phyloP scores from a whole-genome alignment of 2,113 vertebrate genomes.

The Zosterops japonicus region DNA sequence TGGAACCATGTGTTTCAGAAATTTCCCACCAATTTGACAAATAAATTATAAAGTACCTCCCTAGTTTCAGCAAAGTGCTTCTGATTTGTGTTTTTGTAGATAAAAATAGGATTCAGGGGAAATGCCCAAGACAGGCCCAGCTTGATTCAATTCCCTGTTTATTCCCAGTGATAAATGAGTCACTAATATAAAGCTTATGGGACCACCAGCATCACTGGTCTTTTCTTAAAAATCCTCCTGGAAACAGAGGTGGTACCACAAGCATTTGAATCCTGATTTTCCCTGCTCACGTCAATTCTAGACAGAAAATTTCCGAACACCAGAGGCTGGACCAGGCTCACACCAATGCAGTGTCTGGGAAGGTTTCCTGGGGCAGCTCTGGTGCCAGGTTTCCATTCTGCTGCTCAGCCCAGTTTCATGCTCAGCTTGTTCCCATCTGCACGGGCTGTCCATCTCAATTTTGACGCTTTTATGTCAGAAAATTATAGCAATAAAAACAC shows the following conservation, averaged over 20 bases:
- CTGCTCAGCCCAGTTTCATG: not conserved
- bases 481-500: not conserved
- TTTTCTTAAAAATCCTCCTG: not conserved
- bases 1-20: not conserved
- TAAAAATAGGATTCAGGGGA: slow-evolving; percentile 34
- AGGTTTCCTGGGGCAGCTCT: not conserved
- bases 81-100: slow-evolving; percentile 3
- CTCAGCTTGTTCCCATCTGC: not conserved
- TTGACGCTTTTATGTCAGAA: not conserved
- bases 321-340: not conserved
- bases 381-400: not conserved
- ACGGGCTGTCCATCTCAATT: not conserved
- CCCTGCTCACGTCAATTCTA: rapidly evolving
- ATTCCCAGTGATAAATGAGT: slow-evolving; percentile 24
- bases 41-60: slow-evolving; percentile 39
- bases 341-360: not conserved
- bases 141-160: not conserved
- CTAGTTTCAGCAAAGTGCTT: not conserved
- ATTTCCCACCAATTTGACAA: not conserved
- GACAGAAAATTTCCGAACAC: not conserved
- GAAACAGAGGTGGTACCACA: not conserved
- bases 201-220: not conserved
- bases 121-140: slow-evolving; percentile 20
- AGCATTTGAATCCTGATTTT: not conserved
- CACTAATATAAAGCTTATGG: slow-evolving; percentile 16